Evolutionary conservation across 2,888 invertebrate species (phyloP).

Genomic region (Chrysolina oricalcia): DNA sequence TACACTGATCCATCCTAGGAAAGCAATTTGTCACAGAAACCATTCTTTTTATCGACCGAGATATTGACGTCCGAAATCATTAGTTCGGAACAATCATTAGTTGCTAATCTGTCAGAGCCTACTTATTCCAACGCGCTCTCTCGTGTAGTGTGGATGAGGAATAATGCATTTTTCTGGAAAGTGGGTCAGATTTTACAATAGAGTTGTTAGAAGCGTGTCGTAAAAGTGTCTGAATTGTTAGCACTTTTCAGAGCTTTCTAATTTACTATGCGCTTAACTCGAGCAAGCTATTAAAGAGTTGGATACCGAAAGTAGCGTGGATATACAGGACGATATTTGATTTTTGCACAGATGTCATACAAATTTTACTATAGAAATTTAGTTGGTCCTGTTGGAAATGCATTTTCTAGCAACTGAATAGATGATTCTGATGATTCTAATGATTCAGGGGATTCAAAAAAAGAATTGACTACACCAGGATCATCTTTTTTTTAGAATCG

Average conservation of each 20-base stretch:
- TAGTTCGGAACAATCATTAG: constrained; percentile 46
- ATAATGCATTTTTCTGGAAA: constrained; percentile 45
- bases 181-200: constrained; percentile 52
- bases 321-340: neutral
- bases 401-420: too few relatives aligned
- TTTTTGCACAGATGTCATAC: too few relatives aligned
- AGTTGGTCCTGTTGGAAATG: too few relatives aligned
- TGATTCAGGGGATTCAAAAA: too few relatives aligned
- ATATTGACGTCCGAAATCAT: constrained; percentile 30
- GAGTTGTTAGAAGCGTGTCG: constrained; percentile 50
- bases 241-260: constrained; percentile 40
- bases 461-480: too few relatives aligned
- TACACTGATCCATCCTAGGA: neutral
- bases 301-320: neutral
- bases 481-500: too few relatives aligned
- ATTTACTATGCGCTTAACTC: constrained; percentile 21
- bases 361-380: too few relatives aligned
- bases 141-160: constrained; percentile 38
- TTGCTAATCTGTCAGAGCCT: constrained; percentile 51
- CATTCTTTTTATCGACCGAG: constrained; percentile 13
- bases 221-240: constrained; percentile 53
- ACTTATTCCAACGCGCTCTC: constrained; percentile 39
- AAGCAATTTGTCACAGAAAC: constrained; percentile 31
- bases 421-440: too few relatives aligned
- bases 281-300: neutral